Base-by-base conservation (phyloP, 2,797 vertebrate genomes). In the Glyptemys insculpta region DNA sequence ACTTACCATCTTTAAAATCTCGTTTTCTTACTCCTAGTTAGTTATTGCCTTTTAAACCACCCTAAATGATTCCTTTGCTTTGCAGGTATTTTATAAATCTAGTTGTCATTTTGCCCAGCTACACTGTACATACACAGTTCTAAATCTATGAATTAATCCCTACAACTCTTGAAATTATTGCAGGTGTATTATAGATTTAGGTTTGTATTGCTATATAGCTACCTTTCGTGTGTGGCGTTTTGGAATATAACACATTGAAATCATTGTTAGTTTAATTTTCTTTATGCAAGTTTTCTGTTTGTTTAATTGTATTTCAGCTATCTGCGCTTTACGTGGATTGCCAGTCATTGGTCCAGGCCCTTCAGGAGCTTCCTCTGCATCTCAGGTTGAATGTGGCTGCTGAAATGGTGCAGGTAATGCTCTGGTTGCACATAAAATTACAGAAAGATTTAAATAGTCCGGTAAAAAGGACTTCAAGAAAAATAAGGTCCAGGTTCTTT, bases 331-430 rank as follows among this genome's bases (percentile, higher is more conserved):
- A 98, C 74, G 87, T 99, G 96, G 99, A 99, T 93, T 98, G 99
- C 74, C 98, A 99, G 21, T 98, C 98, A 18, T 96, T 99, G 94
- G 98, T 98, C 81, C 97, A 97, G 86, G 98, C 96, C 49, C 98
- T 99, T 89, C 99, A 99, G 87, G 98, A 99, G 74, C 93, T 99
- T 84, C 99, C 99, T 81, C 97, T 99, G 0, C 98, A 99, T 62
- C 97, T 99, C 86, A 98, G 98, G 82, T 97, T 99, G 89, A 98
- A 99, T 90, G 97, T 99, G 96, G 99, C 99, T 97, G 97, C 99
- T 0, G 99, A 99, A 65, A 97, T 99, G 90, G 92, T 99, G 59
- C 99, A 99, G 99, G 99, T 99, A 98, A 96, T 88, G 18, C 62
- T 37, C 56, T 3, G 2, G 52, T 50, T 87, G 68, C 81, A 80